Conservation (phyloP, 2,888 invertebrate genomes). For the Trichopoda pennipes region DNA sequence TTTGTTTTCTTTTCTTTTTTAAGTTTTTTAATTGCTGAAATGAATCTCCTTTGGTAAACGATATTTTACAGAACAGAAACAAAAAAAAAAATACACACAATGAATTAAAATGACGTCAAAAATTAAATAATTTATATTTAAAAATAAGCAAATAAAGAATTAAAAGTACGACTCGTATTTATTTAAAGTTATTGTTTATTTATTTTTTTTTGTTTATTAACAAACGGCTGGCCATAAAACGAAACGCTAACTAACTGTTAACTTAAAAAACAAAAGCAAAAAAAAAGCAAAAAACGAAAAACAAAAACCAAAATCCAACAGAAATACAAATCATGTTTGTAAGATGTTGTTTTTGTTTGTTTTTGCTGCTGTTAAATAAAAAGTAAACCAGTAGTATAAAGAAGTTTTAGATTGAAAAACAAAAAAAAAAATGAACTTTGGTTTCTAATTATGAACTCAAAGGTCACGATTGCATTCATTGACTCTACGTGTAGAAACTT, state of each 20-base stretch:
- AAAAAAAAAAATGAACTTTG: slow-evolving; percentile 14
- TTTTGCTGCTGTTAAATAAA: too few species aligned
- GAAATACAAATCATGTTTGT: too few species aligned
- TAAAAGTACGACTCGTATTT: slow-evolving; percentile 24
- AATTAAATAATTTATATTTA: slow-evolving; percentile 15
- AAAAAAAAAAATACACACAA: not conserved
- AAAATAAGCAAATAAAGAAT: slow-evolving; percentile 20
- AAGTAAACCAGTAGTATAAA: too few species aligned
- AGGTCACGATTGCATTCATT: slow-evolving; percentile 24
- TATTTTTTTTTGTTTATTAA: not conserved
- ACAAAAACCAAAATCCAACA: not conserved
- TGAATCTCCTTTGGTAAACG: not conserved
- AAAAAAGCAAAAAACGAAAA: not conserved
- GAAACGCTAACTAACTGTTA: slow-evolving; percentile 27
- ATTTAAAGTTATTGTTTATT: not conserved
- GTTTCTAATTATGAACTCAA: slow-evolving; percentile 48
- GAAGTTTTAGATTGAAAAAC: not conserved
- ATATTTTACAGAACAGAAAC: not conserved
- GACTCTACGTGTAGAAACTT: not conserved
- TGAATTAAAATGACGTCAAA: slow-evolving; percentile 34
- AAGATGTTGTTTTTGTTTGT: too few species aligned
- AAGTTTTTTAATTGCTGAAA: not conserved
- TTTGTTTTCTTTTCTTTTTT: too few species aligned
- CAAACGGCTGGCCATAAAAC: not conserved
- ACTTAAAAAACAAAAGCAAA: too few species aligned